Base-by-base conservation (phyloP, 2,797 vertebrate genomes). In the Urosaurus nigricauda region DNA sequence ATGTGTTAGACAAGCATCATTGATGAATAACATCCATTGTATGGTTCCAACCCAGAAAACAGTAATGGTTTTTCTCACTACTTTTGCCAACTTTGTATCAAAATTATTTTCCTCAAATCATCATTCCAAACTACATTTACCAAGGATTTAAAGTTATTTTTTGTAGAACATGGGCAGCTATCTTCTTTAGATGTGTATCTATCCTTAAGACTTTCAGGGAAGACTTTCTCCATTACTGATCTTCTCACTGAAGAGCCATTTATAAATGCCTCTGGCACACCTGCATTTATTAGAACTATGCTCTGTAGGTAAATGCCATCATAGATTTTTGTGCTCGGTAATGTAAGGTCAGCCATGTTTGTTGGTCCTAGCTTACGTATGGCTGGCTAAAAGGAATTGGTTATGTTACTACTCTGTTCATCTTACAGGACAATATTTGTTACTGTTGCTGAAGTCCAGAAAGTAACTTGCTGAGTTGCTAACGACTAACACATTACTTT, bases 71-170 rank as follows among this genome's bases (percentile, higher is more conserved):
- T 60, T 60, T 4, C 11, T 37, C 79, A 6, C 21, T 56, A 56
- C 21, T 19, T 16, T 21, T 11, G 4, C 32, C 37, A 60, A 80
- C 53, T 37, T 58, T 80, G 53, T 37, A 5, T 19, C 24, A 56
- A 60, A 80, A 80, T 80, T 80, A 37, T 35, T 80, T 80, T 12
- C 58, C 37, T n/a, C n/a, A 80, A 80, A 35, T 60, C 79, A 80
- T 19, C 58, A 58, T 37, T 56, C 53, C 53, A 58, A 58, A 35
- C 19, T 21, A 56, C 51, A n/a, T 4, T 80, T 7, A 40, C 53
- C 26, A 81, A 24, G 58, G 60, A 81, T 19, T 26, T 12, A 81
- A 26, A 24, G 1, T 63, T 80, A 58, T 60, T 37, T 56, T 80
- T 80, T 60, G 32, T 35, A 80, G 19, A 80, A 40, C 32, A 37